Conservation (phyloP, 2,797 vertebrate genomes). For the Paramormyrops hopkinsi region DNA sequence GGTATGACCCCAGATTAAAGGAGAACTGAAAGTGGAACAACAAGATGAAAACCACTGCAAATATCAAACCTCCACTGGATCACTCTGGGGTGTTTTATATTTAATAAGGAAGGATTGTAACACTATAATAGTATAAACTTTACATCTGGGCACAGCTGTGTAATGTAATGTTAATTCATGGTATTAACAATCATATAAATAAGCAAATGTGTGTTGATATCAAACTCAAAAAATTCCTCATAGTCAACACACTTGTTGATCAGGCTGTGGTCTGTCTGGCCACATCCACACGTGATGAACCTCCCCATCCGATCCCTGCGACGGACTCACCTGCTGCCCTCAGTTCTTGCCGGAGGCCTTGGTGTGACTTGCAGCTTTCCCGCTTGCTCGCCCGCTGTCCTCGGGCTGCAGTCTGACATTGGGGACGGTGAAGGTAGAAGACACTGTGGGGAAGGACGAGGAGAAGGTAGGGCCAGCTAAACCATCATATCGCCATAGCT, state of each 20-base stretch:
- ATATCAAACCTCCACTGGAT: background rate
- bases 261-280: background rate
- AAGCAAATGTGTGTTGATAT: background rate
- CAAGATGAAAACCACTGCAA: background rate
- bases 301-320: background rate
- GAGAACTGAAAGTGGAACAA: background rate
- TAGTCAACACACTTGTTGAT: background rate
- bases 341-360: background rate
- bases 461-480: background rate
- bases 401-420: slow-evolving; percentile 86
- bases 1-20: background rate
- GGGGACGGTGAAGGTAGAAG: slow-evolving; percentile 86
- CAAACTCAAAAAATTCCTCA: background rate
- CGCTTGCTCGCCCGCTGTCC: slow-evolving; percentile 41
- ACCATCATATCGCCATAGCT: background rate
- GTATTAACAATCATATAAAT: background rate
- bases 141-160: background rate
- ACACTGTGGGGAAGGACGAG: slow-evolving; percentile 63
- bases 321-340: background rate
- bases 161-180: background rate
- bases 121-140: background rate
- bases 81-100: background rate
- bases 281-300: background rate
- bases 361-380: background rate
- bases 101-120: background rate